Evolutionary conservation across 2,797 vertebrate species (phyloP).

Genomic region (Aphelocoma californica): DNA sequence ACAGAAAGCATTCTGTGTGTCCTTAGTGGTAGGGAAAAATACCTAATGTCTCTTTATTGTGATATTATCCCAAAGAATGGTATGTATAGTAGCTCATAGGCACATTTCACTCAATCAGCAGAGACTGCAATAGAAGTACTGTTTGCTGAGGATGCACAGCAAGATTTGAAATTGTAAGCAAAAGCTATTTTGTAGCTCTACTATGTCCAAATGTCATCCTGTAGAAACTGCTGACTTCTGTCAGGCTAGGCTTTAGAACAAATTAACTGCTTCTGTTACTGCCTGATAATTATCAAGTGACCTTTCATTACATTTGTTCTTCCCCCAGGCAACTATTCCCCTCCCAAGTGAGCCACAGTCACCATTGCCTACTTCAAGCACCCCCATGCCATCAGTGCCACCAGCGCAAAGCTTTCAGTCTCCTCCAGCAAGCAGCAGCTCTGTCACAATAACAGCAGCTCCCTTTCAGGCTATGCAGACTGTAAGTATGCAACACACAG

Average conservation of each 20-base stretch:
- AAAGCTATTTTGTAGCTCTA: constrained; percentile 72
- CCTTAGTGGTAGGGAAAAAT: not conserved
- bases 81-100: constrained; percentile 49
- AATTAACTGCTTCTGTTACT: constrained; percentile 58
- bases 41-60: not conserved
- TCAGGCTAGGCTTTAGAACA: constrained; percentile 64
- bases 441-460: constrained; percentile 73
- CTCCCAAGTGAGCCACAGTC: constrained; percentile 72
- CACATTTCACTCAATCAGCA: constrained; percentile 71
- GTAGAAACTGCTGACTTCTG: constrained; percentile 73
- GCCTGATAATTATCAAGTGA: constrained; percentile 63
- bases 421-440: constrained; percentile 76
- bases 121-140: constrained; percentile 60
- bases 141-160: constrained; percentile 74
- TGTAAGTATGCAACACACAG: constrained; percentile 74
- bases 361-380: constrained; percentile 75
- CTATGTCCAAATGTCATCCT: constrained; percentile 66
- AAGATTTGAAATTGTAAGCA: constrained; percentile 75
- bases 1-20: not conserved
- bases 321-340: constrained; percentile 65
- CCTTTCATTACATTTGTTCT: constrained; percentile 43
- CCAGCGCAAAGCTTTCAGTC: constrained; percentile 77
- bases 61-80: constrained; percentile 1
- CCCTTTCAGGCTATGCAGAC: constrained; percentile 87
- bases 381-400: constrained; percentile 66